Base-by-base conservation (phyloP, 2,797 vertebrate species). In the Falco concolor region DNA sequence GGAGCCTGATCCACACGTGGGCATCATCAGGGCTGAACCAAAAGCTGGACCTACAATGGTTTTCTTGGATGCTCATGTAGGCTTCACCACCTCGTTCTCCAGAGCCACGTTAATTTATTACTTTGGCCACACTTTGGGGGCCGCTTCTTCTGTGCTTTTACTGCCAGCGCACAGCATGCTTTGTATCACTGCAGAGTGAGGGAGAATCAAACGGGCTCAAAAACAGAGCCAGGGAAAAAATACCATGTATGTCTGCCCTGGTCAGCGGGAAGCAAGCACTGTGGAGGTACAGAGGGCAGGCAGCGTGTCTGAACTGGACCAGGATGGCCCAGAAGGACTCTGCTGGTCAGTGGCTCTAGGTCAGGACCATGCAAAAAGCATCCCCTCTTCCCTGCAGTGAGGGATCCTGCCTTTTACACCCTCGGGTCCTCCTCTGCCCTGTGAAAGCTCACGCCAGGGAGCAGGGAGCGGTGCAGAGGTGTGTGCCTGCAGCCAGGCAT, bases 201-300 rank as follows among this genome's bases (percentile, higher is more conserved):
- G 24, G 44, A 60, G 70, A n/a, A n/a, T 22, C 20, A n/a, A 67
- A 49, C 0, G 1, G 49, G 40, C 10, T 38, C n/a, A 74, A 60
- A 44, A 15, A 40, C 40, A 40, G 30, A 54, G 27, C 10, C 25
- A 34, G 38, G 64, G 47, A 22, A 60, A 49, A 64, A 42, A 14
- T 5, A 3, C 16, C 0, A 1, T 7, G 13, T 9, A 3, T 25
- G 25, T 32, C 47, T 76, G 59, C 28, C 36, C 36, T 21, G 63
- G 27, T 12, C 49, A 38, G 13, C 2, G 38, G 38, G 32, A 61
- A 50, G 0, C 2, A 0, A 82, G 84, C 27, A 24, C 36, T 8
- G 9, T 3, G 2, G 53, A 57, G 36, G 47, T 34, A 47, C 16
- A 13, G 45, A 7, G 12, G 27, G 69, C 20, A 45, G 67, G 8